A percentile compares a stretch with the other conserved stretches of the same genome.
Conservation (phyloP, 2,797 vertebrate species). For the Lophotriccus pileatus region DNA sequence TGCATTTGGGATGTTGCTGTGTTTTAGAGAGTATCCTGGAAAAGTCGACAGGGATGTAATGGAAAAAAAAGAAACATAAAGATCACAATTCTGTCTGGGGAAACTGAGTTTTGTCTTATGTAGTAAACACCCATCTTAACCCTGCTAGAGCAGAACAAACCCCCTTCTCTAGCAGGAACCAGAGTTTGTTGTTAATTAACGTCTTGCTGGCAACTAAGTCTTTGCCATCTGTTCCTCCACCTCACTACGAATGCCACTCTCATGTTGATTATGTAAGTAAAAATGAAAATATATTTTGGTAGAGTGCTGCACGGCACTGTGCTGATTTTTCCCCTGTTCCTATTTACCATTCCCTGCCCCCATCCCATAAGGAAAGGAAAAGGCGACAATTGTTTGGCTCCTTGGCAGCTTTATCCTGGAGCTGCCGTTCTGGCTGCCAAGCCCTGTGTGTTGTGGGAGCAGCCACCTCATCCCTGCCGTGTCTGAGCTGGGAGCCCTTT, state of each 20-base stretch:
- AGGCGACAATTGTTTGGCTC: not conserved
- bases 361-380: not conserved
- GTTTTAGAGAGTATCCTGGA: not conserved
- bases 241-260: conserved; percentile 47
- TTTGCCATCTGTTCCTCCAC: conserved; percentile 67
- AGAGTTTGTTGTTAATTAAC: conserved; percentile 48
- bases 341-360: not conserved
- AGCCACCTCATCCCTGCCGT: not conserved
- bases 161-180: conserved; percentile 4
- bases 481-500: not conserved
- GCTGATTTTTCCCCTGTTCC: conserved; percentile 7
- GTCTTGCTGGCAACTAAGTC: conserved; percentile 38
- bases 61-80: not conserved
- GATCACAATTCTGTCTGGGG: not conserved
- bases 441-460: not conserved
- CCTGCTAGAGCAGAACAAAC: not conserved
- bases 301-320: conserved; percentile 43
- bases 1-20: not conserved
- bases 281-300: conserved; percentile 67
- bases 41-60: not conserved
- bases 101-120: not conserved
- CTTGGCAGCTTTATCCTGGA: not conserved
- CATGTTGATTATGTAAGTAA: conserved; percentile 62
- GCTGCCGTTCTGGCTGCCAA: not conserved
- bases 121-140: not conserved